Evolutionary conservation across 2,888 invertebrate species (phyloP), one percentile per base, ranked within the genome.

Genomic region (Dusona sp.): DNA sequence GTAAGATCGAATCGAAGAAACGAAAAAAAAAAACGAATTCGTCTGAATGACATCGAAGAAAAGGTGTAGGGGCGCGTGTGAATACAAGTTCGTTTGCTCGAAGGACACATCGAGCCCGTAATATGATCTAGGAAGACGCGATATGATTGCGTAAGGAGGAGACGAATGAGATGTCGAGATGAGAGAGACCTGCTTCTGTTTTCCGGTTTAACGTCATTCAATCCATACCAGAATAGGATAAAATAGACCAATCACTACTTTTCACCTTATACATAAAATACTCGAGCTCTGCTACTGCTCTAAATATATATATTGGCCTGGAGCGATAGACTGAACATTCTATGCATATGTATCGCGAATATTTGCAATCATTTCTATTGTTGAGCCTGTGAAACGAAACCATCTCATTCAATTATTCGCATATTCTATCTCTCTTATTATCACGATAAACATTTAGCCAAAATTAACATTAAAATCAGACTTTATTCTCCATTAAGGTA

Each of bases 71-170:
- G 11, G 2, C 42, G 25, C 42, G 57, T 29, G 61, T 91, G 90
- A 91, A 92, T 91, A 64, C 80, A 89, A 87, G 89, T 89, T 91
- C 90, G 86, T 92, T 92, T 91, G 88, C 72, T 61, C 74, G 80
- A 36, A 57, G 65, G 19, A 42, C 22, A 45, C 33, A 74, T 38
- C 70, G 88, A 75, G 9, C 68, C 61, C 51, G 22, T 38, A 67
- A 79, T 87, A 85, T 82, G 85, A 87, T 88, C 48, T 85, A 83
- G 78, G 70, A 70, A 36, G 84, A 42, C 70, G 48, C 73, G 38
- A 75, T 77, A 74, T 51, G n/a, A 61, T n/a, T 51, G 78, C 57
- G 68, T n/a, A 57, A 68, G 74, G n/a, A 75, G 25, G 51, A 67
- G 33, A 78, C 8, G 70, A 67, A 67, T 25, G 54, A 25, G 72